These are phyloP conservation scores for Macrosiphum euphorbiae DNA, from an alignment of 2,888 invertebrate species.

Conservation along the genomic window DNA sequence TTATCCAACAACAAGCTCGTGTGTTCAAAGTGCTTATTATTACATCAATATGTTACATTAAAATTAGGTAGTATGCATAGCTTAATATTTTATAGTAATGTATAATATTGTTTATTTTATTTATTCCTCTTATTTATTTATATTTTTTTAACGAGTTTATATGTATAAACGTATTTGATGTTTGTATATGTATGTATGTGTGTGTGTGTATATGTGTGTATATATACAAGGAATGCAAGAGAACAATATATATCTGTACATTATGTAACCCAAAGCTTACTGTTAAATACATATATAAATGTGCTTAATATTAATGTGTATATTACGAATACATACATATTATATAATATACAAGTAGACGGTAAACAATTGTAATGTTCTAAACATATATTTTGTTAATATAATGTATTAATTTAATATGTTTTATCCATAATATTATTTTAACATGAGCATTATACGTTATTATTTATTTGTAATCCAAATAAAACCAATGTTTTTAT, in stretches of 20 bases:
- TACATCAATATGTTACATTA: slow-evolving; percentile 14
- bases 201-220: neutral
- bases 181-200: neutral
- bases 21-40: slow-evolving; percentile 17
- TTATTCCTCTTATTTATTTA: slow-evolving; percentile 53
- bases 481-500: slow-evolving; percentile 52
- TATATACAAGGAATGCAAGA: neutral
- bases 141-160: slow-evolving; percentile 56
- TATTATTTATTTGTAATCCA: slow-evolving; percentile 59
- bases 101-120: slow-evolving; percentile 36
- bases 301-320: slow-evolving; percentile 8
- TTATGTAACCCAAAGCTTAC: slow-evolving; percentile 50
- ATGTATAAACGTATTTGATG: slow-evolving; percentile 37
- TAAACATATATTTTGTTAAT: slow-evolving; percentile 49
- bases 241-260: slow-evolving; percentile 53
- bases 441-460: slow-evolving; percentile 51
- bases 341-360: slow-evolving; percentile 8
- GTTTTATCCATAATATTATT: slow-evolving; percentile 51
- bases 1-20: neutral
- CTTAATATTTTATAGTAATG: slow-evolving; percentile 8
- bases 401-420: slow-evolving; percentile 46
- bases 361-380: slow-evolving; percentile 18
- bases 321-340: slow-evolving; percentile 1
- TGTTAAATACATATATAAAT: slow-evolving; percentile 38
- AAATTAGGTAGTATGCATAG: neutral